Percentiles rank a stretch among this genome's conserved stretches.
phyloP scores from a whole-genome alignment of 2,113 vertebrate species.

The Nipponia nippon region DNA sequence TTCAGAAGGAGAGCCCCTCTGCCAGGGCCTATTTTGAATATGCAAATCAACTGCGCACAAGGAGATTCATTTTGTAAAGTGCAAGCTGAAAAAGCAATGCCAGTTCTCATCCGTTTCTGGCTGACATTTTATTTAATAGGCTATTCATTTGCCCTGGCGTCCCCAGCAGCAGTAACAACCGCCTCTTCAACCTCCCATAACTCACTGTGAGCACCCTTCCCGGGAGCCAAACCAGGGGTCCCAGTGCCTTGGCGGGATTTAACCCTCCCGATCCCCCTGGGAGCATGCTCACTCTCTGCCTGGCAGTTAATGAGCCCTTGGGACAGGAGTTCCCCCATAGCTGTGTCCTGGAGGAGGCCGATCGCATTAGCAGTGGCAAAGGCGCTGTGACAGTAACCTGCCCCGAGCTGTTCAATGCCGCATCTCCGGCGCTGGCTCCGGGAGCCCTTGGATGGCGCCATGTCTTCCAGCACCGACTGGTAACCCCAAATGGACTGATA shows the following conservation, averaged over 20 bases:
- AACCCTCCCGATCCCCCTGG: not conserved
- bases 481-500: not conserved
- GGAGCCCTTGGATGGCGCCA: not conserved
- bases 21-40: not conserved
- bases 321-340: not conserved
- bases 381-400: not conserved
- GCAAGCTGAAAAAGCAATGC: not conserved
- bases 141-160: not conserved
- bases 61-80: not conserved
- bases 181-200: not conserved
- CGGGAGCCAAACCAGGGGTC: not conserved
- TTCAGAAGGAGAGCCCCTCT: conserved; percentile 1
- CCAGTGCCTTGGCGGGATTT: fast-evolving
- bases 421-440: not conserved
- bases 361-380: not conserved
- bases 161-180: not conserved
- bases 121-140: conserved; percentile 27
- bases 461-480: not conserved
- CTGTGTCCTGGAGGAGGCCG: not conserved
- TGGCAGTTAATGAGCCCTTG: not conserved
- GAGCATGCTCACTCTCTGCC: fast-evolving
- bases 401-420: fast-evolving
- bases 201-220: not conserved
- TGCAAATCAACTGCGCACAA: not conserved
- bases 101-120: not conserved